phyloP scores from a whole-genome alignment of 2,888 invertebrate genomes.

The Bellardia pandia region DNA sequence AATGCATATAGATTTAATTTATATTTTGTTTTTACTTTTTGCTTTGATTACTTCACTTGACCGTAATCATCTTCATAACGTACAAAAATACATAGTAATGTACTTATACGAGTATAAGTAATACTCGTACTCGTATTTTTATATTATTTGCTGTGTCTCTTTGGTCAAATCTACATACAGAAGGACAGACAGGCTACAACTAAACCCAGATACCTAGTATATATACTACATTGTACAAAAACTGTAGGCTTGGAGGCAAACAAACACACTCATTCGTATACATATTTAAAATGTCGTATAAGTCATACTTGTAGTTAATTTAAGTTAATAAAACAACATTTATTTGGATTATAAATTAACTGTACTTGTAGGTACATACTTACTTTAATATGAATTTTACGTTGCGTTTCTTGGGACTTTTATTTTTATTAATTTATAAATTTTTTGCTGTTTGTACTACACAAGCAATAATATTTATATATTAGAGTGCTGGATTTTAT shows the following conservation, averaged over 20 bases:
- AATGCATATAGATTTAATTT: background rate
- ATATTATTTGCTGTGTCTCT: conserved; percentile 1
- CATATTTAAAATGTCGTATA: conserved; percentile 27
- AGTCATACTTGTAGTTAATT: conserved; percentile 69
- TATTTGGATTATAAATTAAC: conserved; percentile 56
- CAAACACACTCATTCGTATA: background rate
- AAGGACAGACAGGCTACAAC: background rate
- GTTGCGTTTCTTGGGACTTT: conserved; percentile 29
- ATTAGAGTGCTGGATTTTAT: conserved; percentile 31
- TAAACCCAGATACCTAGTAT: background rate
- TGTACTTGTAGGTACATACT: background rate
- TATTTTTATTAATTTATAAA: background rate
- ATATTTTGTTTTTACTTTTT: conserved; percentile 30
- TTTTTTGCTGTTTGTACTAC: background rate
- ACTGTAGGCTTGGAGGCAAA: background rate
- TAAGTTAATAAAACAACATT: conserved; percentile 70
- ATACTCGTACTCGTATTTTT: conserved; percentile 24
- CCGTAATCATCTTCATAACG: conserved; percentile 61
- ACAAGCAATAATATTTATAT: conserved; percentile 9
- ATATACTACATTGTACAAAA: background rate
- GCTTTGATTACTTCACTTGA: conserved; percentile 66
- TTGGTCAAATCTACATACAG: conserved; percentile 29
- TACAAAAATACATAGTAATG: conserved; percentile 11
- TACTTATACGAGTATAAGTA: conserved; percentile 9
- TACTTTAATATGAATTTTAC: conserved; percentile 12